These are phyloP conservation scores for Drosophila kanapiae DNA, from an alignment of 1,140 invertebrate genomes.

Conservation along the genomic window DNA sequence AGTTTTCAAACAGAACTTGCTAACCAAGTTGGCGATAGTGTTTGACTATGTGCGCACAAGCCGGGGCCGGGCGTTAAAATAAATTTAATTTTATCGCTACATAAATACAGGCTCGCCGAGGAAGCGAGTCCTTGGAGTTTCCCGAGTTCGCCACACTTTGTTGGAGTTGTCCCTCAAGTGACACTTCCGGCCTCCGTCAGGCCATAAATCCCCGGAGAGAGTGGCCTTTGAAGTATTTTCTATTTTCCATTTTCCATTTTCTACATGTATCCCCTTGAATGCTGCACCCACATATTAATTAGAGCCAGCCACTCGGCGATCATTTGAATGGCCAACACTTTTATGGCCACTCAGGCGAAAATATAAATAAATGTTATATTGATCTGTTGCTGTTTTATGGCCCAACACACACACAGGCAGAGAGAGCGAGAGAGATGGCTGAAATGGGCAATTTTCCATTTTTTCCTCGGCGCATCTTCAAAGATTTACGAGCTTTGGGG, in stretches of 20 bases:
- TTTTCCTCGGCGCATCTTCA: constrained; percentile 43
- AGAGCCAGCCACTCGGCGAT: constrained; percentile 37
- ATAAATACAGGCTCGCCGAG: constrained; percentile 61
- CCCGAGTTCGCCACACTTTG: constrained; percentile 13
- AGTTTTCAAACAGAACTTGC: constrained; percentile 63
- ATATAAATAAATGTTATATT: constrained; percentile 82
- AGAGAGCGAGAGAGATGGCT: constrained; percentile 2
- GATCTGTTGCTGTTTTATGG: constrained; percentile 63
- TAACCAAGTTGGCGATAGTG: constrained; percentile 77
- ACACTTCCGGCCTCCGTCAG: constrained; percentile 59
- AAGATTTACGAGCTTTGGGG: constrained; percentile 74
- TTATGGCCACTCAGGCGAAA: constrained; percentile 57
- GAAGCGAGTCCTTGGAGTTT: constrained; percentile 3
- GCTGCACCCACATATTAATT: constrained; percentile 62
- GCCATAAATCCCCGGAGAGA: constrained; percentile 44
- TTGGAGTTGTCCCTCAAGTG: constrained; percentile 55
- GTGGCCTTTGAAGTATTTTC: constrained; percentile 17
- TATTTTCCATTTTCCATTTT: constrained; percentile 16
- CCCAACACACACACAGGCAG: neutral
- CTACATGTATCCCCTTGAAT: neutral
- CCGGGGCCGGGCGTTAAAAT: constrained; percentile 69
- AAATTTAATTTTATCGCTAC: constrained; percentile 83
- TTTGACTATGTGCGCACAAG: constrained; percentile 77
- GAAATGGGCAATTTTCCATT: constrained; percentile 81
- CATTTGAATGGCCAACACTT: constrained; percentile 59